Percentiles rank a stretch among this genome's conserved stretches.
Conservation (phyloP, 2,888 invertebrate species). For the Noctua pronuba region DNA sequence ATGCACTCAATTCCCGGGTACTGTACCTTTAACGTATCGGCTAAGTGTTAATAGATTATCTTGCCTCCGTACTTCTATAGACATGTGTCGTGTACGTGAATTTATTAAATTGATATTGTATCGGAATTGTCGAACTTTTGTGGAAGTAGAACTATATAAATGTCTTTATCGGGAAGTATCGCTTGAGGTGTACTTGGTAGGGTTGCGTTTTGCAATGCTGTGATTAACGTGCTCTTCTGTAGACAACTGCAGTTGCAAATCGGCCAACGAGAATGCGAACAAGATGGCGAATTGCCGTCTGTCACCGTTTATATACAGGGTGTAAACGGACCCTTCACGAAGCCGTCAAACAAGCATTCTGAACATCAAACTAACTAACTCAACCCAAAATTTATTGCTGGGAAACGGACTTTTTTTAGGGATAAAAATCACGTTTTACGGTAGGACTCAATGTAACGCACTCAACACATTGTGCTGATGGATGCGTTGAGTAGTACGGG, state of each 20-base stretch:
- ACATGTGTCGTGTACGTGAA: constrained; percentile 48
- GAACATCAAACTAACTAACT: too few species aligned
- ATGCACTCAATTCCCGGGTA: neutral
- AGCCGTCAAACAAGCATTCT: too few species aligned
- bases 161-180: constrained; percentile 49
- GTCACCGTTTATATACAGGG: neutral
- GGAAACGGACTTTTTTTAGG: too few species aligned
- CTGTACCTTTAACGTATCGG: constrained; percentile 10
- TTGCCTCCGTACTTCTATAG: constrained; percentile 50
- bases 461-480: too few species aligned
- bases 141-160: constrained; percentile 47
- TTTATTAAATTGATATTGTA: constrained; percentile 39
- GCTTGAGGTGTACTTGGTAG: constrained; percentile 43
- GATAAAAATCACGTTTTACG: too few species aligned
- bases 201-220: constrained; percentile 6
- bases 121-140: constrained; percentile 21
- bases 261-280: too few species aligned
- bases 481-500: too few species aligned
- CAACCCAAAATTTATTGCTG: too few species aligned
- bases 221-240: neutral
- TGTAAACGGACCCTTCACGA: neutral
- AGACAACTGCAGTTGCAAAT: neutral
- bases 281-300: too few species aligned
- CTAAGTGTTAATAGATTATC: constrained; percentile 41
- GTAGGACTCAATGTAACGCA: too few species aligned